Evolutionary conservation across 2,113 vertebrate species (phyloP).

Genomic region (Trichechus manatus): DNA sequence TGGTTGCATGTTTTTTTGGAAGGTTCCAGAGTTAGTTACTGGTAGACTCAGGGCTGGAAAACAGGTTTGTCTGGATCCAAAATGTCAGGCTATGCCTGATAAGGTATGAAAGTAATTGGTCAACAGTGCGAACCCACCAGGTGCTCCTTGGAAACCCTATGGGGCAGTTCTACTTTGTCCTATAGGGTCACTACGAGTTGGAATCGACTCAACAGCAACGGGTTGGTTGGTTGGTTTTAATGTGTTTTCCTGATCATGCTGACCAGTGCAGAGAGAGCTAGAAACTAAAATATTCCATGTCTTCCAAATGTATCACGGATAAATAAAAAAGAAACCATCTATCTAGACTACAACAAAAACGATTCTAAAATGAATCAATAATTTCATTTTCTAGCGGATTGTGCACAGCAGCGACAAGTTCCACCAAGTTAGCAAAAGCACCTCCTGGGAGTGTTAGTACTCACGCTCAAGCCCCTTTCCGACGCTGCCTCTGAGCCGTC

Average conservation of each 20-base stretch:
- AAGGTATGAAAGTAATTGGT: accelerated
- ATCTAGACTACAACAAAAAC: background rate
- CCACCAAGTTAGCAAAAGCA: background rate
- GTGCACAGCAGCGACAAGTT: accelerated
- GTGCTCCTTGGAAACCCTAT: too few relatives aligned
- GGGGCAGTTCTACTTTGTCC: too few relatives aligned
- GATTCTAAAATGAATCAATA: background rate
- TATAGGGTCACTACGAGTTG: too few relatives aligned
- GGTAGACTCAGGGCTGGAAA: background rate
- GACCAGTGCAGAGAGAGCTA: background rate
- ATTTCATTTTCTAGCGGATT: background rate
- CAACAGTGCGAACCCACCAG: too few relatives aligned
- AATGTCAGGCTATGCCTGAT: background rate
- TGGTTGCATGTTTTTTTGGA: background rate
- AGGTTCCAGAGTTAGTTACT: background rate
- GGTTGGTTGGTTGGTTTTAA: too few relatives aligned
- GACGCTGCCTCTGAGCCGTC: slow-evolving; percentile 80
- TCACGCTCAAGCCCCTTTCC: slow-evolving; percentile 86
- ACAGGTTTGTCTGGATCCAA: too few relatives aligned
- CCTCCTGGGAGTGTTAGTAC: slow-evolving; percentile 78
- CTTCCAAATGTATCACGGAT: accelerated
- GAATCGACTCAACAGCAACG: too few relatives aligned
- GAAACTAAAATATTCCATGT: background rate
- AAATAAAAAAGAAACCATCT: background rate
- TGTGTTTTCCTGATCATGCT: background rate